Percentiles rank a stretch among this genome's conserved stretches.
These are phyloP conservation scores for Paratilapia polleni DNA, from an alignment of 2,113 vertebrate genomes.

Conservation along the genomic window DNA sequence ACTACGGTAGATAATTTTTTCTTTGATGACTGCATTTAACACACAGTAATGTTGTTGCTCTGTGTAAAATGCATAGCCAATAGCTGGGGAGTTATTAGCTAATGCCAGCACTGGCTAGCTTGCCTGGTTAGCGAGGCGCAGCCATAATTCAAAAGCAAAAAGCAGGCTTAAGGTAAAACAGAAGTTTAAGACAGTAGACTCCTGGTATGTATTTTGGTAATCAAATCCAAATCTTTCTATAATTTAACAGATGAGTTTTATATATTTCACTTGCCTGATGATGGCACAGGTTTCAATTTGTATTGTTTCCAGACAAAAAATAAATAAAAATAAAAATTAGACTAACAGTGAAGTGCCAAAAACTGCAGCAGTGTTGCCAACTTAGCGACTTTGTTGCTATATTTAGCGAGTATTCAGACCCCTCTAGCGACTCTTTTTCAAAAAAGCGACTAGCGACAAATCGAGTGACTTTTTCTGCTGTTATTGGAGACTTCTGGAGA, in stretches of 20 bases:
- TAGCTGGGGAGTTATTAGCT: background rate
- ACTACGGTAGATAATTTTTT: background rate
- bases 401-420: too few species aligned
- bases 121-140: background rate
- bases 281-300: background rate
- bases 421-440: too few species aligned
- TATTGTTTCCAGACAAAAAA: fast-evolving
- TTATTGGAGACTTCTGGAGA: too few species aligned
- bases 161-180: background rate
- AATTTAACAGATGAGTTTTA: background rate
- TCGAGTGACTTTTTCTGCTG: too few species aligned
- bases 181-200: background rate
- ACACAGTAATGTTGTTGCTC: background rate
- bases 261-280: background rate
- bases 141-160: background rate
- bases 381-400: too few species aligned
- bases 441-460: too few species aligned
- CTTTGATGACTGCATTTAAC: background rate
- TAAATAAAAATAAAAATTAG: too few species aligned
- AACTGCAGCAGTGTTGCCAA: too few species aligned
- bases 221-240: background rate
- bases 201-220: background rate
- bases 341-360: background rate
- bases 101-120: background rate
- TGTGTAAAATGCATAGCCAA: background rate